Conservation (phyloP, 1,140 invertebrate species). For the Agrypnia vestita region DNA sequence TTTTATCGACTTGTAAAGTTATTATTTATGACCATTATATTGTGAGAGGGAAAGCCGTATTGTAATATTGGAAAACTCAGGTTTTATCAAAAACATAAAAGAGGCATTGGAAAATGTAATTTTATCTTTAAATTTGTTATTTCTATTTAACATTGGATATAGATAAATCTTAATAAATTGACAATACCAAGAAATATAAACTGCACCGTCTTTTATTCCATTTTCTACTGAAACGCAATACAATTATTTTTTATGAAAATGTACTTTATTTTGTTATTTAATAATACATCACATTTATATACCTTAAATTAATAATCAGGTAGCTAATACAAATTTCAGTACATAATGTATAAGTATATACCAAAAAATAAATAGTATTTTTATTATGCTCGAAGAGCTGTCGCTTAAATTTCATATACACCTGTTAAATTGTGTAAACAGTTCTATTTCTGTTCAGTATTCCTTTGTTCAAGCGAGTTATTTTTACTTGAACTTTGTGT, state of each 20-base stretch:
- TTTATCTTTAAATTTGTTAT: slow-evolving; percentile 49
- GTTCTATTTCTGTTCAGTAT: slow-evolving; percentile 1
- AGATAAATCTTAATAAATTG: slow-evolving; percentile 59
- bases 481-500: slow-evolving; percentile 23
- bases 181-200: slow-evolving; percentile 61
- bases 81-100: slow-evolving; percentile 24
- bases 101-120: slow-evolving; percentile 52
- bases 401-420: not conserved
- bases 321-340: slow-evolving; percentile 23
- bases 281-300: slow-evolving; percentile 8
- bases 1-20: slow-evolving; percentile 61
- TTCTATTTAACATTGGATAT: slow-evolving; percentile 54
- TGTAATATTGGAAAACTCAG: slow-evolving; percentile 24
- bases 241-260: slow-evolving; percentile 7
- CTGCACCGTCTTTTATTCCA: not conserved
- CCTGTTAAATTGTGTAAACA: slow-evolving; percentile 6
- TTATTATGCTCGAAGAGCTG: not conserved
- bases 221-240: not conserved
- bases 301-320: slow-evolving; percentile 3
- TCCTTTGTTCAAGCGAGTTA: slow-evolving; percentile 9
- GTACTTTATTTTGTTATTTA: slow-evolving; percentile 17
- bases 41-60: not conserved
- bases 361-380: slow-evolving; percentile 27
- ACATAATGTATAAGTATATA: slow-evolving; percentile 26
- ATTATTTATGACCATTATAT: slow-evolving; percentile 58